A percentile compares a stretch with the other conserved stretches of the same genome.
phyloP scores from a whole-genome alignment of 1,140 invertebrate species.

The Megalonaias nervosa region DNA sequence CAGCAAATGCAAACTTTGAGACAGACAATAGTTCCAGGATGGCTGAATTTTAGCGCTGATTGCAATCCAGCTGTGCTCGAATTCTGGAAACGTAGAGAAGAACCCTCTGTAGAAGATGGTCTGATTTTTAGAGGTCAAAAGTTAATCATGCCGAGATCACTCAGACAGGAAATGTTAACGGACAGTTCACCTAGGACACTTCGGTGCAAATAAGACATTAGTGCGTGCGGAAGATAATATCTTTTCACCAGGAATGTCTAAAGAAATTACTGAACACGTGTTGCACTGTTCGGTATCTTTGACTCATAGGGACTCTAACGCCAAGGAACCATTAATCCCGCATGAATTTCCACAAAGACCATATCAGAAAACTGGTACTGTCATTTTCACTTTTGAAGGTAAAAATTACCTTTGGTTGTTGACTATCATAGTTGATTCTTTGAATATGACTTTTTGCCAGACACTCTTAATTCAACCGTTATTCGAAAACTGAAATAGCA shows the following conservation, averaged over 20 bases:
- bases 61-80: neutral
- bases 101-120: slow-evolving; percentile 10
- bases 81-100: slow-evolving; percentile 35
- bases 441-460: slow-evolving; percentile 31
- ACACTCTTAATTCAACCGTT: slow-evolving; percentile 21
- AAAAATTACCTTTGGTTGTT: slow-evolving; percentile 20
- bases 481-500: slow-evolving; percentile 27
- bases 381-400: slow-evolving; percentile 32
- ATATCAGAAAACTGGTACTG: slow-evolving; percentile 30
- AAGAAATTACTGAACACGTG: slow-evolving; percentile 45
- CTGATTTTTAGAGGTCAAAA: slow-evolving; percentile 3
- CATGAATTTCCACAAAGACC: slow-evolving; percentile 29
- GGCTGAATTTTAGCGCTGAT: slow-evolving; percentile 10
- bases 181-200: slow-evolving; percentile 38
- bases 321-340: slow-evolving; percentile 31
- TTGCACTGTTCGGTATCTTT: slow-evolving; percentile 35
- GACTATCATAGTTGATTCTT: slow-evolving; percentile 40
- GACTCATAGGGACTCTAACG: slow-evolving; percentile 25
- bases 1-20: slow-evolving; percentile 5
- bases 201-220: slow-evolving; percentile 40
- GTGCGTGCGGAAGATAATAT: slow-evolving; percentile 26
- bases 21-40: slow-evolving; percentile 27
- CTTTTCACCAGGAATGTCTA: slow-evolving; percentile 48
- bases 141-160: slow-evolving; percentile 13
- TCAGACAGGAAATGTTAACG: slow-evolving; percentile 37